phyloP scores from a whole-genome alignment of 2,113 vertebrate genomes.

The Pantherophis guttatus region DNA sequence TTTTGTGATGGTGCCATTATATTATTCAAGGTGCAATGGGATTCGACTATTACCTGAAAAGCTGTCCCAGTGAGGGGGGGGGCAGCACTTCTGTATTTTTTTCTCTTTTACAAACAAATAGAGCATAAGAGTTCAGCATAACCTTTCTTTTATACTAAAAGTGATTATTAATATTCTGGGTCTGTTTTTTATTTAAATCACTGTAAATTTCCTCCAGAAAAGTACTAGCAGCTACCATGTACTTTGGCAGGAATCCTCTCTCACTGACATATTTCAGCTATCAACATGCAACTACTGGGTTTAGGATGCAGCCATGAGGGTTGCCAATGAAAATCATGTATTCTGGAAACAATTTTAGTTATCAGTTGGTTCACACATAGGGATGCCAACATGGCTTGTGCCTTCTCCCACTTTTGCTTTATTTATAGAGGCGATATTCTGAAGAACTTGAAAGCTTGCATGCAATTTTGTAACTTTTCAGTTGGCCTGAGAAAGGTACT shows the following conservation, averaged over 20 bases:
- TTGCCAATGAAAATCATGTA: no score
- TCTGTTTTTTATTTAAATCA: neutral
- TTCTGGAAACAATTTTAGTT: neutral
- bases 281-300: neutral
- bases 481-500: neutral
- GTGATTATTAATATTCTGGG: neutral
- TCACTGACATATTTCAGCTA: neutral
- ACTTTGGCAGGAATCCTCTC: no score
- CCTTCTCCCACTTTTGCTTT: neutral
- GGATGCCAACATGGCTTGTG: neutral
- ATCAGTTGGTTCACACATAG: neutral
- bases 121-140: neutral
- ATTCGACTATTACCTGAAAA: neutral
- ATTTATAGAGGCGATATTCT: neutral
- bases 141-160: neutral
- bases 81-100: neutral
- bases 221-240: no score
- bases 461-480: neutral
- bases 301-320: neutral
- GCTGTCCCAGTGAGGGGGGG: neutral
- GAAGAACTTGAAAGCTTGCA: neutral
- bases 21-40: neutral
- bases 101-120: neutral
- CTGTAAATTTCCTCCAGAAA: neutral
- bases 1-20: neutral